Percentiles rank a stretch among this genome's conserved stretches.
These are phyloP conservation scores for Cossypha dichroa DNA, from an alignment of 2,797 vertebrate species.

Conservation along the genomic window DNA sequence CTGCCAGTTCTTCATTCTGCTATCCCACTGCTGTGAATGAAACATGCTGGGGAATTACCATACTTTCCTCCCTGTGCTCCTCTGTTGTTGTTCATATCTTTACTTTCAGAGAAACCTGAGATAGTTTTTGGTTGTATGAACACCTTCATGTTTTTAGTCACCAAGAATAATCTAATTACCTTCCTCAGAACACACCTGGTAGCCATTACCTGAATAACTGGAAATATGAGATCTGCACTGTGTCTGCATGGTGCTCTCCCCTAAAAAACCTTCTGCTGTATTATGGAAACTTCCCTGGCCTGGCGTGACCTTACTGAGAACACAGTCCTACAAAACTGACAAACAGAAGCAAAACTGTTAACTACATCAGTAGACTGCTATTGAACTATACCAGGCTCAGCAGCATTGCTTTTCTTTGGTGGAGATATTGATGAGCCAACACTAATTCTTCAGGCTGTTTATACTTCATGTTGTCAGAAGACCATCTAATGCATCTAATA, in stretches of 20 bases:
- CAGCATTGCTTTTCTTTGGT: not conserved
- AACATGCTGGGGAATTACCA: not conserved
- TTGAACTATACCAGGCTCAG: not conserved
- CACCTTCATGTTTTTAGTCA: not conserved
- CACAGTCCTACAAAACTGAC: not conserved
- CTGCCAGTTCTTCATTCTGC: not conserved
- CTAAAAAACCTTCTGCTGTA: fast-evolving
- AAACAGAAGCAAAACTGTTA: not conserved
- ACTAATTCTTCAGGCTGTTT: not conserved
- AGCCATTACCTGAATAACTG: not conserved
- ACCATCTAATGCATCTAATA: not conserved
- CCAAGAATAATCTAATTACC: not conserved
- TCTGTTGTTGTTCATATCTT: not conserved
- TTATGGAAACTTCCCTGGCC: not conserved
- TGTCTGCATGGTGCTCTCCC: not conserved
- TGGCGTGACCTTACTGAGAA: not conserved
- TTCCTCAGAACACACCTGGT: not conserved
- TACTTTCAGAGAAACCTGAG: not conserved
- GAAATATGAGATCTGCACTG: not conserved
- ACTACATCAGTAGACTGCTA: not conserved
- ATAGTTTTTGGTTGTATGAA: not conserved
- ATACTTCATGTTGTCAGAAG: not conserved
- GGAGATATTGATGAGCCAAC: not conserved
- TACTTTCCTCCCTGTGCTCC: fast-evolving
- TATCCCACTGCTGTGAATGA: not conserved